Conservation (phyloP, 2,888 invertebrate genomes). For the Protodeltote pygarga region DNA sequence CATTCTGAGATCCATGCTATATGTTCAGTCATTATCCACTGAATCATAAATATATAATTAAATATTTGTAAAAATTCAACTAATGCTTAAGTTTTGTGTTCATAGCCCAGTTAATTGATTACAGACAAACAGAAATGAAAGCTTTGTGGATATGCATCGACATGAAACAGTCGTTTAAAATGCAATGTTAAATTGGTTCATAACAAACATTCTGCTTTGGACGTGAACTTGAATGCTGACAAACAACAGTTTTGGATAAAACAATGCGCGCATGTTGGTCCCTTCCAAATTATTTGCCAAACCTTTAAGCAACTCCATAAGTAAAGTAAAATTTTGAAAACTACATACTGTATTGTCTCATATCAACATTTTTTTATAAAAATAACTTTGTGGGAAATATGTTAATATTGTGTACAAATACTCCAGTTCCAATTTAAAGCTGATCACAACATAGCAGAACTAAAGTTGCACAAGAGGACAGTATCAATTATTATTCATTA, state of each 20-base stretch:
- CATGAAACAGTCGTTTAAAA: conserved; percentile 69
- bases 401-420: conserved; percentile 81
- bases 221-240: conserved; percentile 60
- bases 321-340: conserved; percentile 68
- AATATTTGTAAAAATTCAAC: conserved; percentile 70
- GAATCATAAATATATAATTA: conserved; percentile 79
- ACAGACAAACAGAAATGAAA: conserved; percentile 63
- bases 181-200: conserved; percentile 67
- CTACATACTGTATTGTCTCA: conserved; percentile 84
- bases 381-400: conserved; percentile 82
- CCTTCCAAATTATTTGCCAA: conserved; percentile 81
- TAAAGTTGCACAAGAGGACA: conserved; percentile 83
- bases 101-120: conserved; percentile 79
- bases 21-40: conserved; percentile 82
- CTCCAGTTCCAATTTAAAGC: conserved; percentile 83
- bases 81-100: conserved; percentile 73
- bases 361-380: conserved; percentile 82
- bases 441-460: conserved; percentile 85
- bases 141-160: conserved; percentile 64
- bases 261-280: conserved; percentile 78
- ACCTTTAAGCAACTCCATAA: conserved; percentile 65
- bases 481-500: conserved; percentile 74
- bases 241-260: conserved; percentile 56
- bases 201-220: conserved; percentile 54
- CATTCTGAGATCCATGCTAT: conserved; percentile 86